These are phyloP conservation scores for Platyscelio sp. DNA, from an alignment of 2,888 invertebrate species.

Conservation along the genomic window DNA sequence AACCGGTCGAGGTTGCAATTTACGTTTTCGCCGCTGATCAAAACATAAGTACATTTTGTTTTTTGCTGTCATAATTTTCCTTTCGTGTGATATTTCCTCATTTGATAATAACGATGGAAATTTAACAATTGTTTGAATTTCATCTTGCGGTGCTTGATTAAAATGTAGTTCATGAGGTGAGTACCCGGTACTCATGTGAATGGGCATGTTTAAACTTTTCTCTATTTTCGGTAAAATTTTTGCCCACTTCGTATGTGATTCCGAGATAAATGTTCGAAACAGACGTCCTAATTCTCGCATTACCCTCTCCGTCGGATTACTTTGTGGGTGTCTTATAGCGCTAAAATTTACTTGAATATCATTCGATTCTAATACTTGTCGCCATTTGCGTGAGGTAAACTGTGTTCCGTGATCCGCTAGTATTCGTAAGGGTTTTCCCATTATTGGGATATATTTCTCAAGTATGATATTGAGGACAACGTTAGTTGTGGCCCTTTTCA, in stretches of 20 bases:
- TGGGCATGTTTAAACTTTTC: constrained; percentile 51
- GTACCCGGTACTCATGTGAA: constrained; percentile 47
- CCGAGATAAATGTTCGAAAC: constrained; percentile 62
- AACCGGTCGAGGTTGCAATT: too few species aligned
- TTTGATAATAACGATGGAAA: neutral
- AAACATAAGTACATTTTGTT: too few species aligned
- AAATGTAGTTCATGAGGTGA: constrained; percentile 62
- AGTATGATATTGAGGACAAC: neutral
- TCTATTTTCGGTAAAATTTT: constrained; percentile 55
- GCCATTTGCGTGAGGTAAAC: too few species aligned
- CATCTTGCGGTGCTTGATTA: constrained; percentile 5
- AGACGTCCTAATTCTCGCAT: constrained; percentile 66
- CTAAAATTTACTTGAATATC: too few species aligned
- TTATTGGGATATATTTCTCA: constrained; percentile 28
- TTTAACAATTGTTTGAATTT: neutral
- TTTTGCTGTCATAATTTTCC: neutral
- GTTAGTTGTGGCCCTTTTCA: too few species aligned
- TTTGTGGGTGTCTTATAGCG: constrained; percentile 68
- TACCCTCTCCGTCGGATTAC: constrained; percentile 68
- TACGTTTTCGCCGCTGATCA: too few species aligned
- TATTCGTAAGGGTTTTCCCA: too few species aligned
- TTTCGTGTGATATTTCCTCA: neutral
- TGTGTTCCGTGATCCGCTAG: too few species aligned
- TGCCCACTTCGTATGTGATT: constrained; percentile 60
- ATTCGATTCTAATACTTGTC: too few species aligned